Evolutionary conservation across 2,113 vertebrate genomes (phyloP).

Genomic region (Channa argus): DNA sequence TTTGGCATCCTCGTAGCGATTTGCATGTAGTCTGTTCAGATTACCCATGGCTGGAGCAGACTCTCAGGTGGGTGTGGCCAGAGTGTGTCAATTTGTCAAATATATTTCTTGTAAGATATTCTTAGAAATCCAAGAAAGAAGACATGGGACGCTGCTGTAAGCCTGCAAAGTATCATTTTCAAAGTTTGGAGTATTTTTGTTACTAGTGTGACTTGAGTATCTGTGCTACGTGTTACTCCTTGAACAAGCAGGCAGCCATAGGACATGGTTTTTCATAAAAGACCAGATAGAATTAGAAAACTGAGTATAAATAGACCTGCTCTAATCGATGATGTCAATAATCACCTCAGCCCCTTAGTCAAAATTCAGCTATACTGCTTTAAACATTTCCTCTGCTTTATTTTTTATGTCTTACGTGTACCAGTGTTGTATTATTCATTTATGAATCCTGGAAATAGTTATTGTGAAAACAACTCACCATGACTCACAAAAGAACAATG

Average conservation of each 20-base stretch:
- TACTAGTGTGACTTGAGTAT: slow-evolving; percentile 33
- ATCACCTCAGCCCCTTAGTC: slow-evolving; percentile 20
- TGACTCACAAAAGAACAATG: background rate
- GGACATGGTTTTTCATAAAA: slow-evolving; percentile 48
- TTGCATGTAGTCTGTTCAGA: slow-evolving; percentile 83
- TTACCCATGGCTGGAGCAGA: slow-evolving; percentile 73
- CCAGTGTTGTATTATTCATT: slow-evolving; percentile 13
- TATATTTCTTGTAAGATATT: slow-evolving; percentile 14
- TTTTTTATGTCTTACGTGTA: slow-evolving; percentile 2
- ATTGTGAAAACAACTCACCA: background rate
- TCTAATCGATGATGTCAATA: slow-evolving; percentile 58
- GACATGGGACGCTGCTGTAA: slow-evolving; percentile 1
- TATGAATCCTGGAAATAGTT: slow-evolving; percentile 9
- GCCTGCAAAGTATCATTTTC: slow-evolving; percentile 29
- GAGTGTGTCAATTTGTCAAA: slow-evolving; percentile 36
- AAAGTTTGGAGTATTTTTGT: slow-evolving; percentile 27
- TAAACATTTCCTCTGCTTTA: background rate
- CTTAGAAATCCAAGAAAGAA: slow-evolving; percentile 3
- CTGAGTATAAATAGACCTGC: slow-evolving; percentile 42
- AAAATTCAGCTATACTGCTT: slow-evolving; percentile 1
- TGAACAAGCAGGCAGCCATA: slow-evolving; percentile 40
- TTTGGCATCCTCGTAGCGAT: slow-evolving; percentile 82
- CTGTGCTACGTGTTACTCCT: slow-evolving; percentile 26
- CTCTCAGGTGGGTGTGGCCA: slow-evolving; percentile 82
- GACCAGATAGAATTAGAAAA: slow-evolving; percentile 59